Base-by-base conservation (phyloP, 2,888 invertebrate species). In the Ecliptopera silaceata region DNA sequence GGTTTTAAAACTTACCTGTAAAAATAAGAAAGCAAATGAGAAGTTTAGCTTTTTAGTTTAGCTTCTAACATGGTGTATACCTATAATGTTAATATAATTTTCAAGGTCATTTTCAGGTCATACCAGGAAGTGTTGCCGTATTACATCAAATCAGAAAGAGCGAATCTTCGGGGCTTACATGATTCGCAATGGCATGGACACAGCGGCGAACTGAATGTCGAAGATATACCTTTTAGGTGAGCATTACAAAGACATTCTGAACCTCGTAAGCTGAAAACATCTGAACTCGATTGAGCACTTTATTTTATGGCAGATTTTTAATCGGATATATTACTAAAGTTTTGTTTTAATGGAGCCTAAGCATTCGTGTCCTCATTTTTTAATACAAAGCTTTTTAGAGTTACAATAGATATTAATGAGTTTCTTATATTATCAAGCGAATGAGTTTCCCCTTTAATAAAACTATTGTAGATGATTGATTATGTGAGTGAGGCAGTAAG, bases 111-210 rank as follows among this genome's bases (percentile, higher is more conserved):
- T 70, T 79, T 34, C 70, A 91, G 93, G 93, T 93, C 95, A 4
- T 94, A 93, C 66, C 68, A 85, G 0, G 93, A 94, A 0, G 92
- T 94, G 0, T 70, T 93, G 54, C 93, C 91, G 2, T 93, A 93
- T 70, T 95, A 92, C 69, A 79, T 92, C 10, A 94, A 94, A 79
- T 93, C 94, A 0, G 95, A 95, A 77, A 80, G 87, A 29, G 91
- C 92, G 4, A 74, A 82, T 56, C 90, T 93, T 5, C 79, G 80
- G 2, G 86, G 91, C 0, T 66, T 91, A 34, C 81, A 85, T 41
- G 76, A 89, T 10, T 91, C 92, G 0, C 82, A 85, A 0, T 94
- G 92, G 77, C 95, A 95, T 71, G 92, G 92, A 10, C 88, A 80
- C 8, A 88, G 92, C 12, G 96, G 96, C 0, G 93, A 93, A 39